Base-by-base conservation (phyloP, 1,140 invertebrate species). In the Limonius californicus region DNA sequence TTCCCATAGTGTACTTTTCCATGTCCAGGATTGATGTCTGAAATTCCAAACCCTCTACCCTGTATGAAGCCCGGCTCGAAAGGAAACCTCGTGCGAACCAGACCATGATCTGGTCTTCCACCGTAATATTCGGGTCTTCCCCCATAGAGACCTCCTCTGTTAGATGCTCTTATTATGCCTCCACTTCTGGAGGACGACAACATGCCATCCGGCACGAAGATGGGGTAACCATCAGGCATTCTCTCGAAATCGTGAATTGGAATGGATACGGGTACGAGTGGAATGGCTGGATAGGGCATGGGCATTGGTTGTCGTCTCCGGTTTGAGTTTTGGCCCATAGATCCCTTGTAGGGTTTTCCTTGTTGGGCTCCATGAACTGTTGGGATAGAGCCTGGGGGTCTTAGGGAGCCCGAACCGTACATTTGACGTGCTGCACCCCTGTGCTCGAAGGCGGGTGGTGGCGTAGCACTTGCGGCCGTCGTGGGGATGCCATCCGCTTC, bases 391-490 rank as follows among this genome's bases (percentile, higher is more conserved):
- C 73, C 74, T 4, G 74, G 72, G 18, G 78, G 75, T 14, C 82
- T 74, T 2, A 84, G 68, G 63, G 78, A 81, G 39, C 81, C 79
- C 15, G 82, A 83, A n/a, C 82, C 82, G 62, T 77, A 82, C 77
- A 84, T 82, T 71, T 82, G 81, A 6, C 82, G 73, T 1, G 82
- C 82, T 7, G 81, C 81, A 15, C 82, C 82, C 67, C 79, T 76
- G 67, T 82, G 82, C n/a, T 70, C 70, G 9, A 42, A 57, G 42
- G 68, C 63, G 32, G 69, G 64, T 9, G 67, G 60, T 9, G 47
- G 27, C 35, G 54, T 50, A 21, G 14, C 16, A 1, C 2, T 50
- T 11, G 45, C 15, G 9, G 45, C 2, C 19, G 20, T 50, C 16
- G 45, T 50, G 3, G 45, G 7, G 14, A 32, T 14, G 23, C 53